Evolutionary conservation across 2,888 invertebrate genomes (phyloP).

Genomic region (Noctua janthe): DNA sequence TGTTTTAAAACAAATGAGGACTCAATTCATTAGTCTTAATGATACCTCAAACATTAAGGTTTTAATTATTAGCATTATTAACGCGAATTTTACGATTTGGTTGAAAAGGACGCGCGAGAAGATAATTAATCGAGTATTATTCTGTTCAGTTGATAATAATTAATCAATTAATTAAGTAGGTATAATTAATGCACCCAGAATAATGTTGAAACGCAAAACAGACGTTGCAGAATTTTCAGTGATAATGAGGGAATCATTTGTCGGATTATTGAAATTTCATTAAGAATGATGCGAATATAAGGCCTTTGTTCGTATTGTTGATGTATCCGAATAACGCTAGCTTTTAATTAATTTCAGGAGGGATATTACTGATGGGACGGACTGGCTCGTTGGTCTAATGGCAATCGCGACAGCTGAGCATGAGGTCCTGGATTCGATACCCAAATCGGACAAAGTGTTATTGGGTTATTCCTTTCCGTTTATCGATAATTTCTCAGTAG

Average conservation of each 20-base stretch:
- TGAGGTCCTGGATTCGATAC: too few species aligned
- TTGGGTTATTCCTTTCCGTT: too few species aligned
- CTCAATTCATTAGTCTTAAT: background rate
- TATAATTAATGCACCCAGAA: conserved; percentile 20
- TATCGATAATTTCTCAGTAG: too few species aligned
- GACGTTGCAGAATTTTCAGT: conserved; percentile 27
- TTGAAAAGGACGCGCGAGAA: background rate
- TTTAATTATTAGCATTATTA: background rate
- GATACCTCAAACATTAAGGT: background rate
- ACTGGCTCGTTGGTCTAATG: too few species aligned
- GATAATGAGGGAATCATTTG: conserved; percentile 37
- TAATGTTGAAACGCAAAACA: conserved; percentile 11
- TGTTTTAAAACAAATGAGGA: background rate
- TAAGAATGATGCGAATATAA: conserved; percentile 22
- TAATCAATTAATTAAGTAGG: conserved; percentile 34
- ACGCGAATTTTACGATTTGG: conserved; percentile 2
- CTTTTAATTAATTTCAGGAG: background rate
- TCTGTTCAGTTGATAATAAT: conserved; percentile 2
- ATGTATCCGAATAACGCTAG: background rate
- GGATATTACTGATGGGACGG: background rate
- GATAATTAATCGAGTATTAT: conserved; percentile 40
- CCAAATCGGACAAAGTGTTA: too few species aligned
- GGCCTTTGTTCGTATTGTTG: conserved; percentile 18
- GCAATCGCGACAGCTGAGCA: too few species aligned
- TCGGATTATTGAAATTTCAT: conserved; percentile 16